Percentiles rank a stretch among this genome's conserved stretches.
Conservation (phyloP, 1,140 invertebrate species). For the Heliconius congener region DNA sequence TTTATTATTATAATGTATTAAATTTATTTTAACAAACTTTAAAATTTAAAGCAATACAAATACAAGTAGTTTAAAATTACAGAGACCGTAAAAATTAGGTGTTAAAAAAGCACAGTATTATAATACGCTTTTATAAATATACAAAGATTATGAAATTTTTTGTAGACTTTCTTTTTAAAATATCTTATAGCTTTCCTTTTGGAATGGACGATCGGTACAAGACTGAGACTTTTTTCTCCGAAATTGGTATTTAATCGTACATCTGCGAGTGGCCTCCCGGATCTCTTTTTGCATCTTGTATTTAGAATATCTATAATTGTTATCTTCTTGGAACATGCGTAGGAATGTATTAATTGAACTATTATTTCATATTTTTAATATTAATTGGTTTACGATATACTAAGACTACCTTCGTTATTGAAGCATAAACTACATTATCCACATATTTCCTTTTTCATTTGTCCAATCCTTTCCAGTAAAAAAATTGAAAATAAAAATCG, state of each 20-base stretch:
- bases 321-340: slow-evolving; percentile 24
- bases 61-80: neutral
- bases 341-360: slow-evolving; percentile 8
- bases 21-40: neutral
- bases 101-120: neutral
- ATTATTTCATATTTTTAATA: slow-evolving; percentile 11
- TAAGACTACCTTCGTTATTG: neutral
- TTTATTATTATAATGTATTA: neutral
- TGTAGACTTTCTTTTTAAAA: neutral
- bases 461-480: too few species aligned
- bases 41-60: neutral
- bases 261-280: slow-evolving; percentile 37
- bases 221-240: slow-evolving; percentile 25
- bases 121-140: neutral
- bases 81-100: neutral
- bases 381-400: neutral
- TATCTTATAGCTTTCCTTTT: neutral
- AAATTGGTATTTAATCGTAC: slow-evolving; percentile 37
- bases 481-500: too few species aligned
- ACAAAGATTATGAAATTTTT: neutral
- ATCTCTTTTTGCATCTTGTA: slow-evolving; percentile 38
- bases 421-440: neutral
- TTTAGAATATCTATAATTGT: slow-evolving; percentile 38
- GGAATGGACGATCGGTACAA: neutral
- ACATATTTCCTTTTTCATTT: neutral